Conservation (phyloP, 2,888 invertebrate species). For the Spodoptera littoralis region DNA sequence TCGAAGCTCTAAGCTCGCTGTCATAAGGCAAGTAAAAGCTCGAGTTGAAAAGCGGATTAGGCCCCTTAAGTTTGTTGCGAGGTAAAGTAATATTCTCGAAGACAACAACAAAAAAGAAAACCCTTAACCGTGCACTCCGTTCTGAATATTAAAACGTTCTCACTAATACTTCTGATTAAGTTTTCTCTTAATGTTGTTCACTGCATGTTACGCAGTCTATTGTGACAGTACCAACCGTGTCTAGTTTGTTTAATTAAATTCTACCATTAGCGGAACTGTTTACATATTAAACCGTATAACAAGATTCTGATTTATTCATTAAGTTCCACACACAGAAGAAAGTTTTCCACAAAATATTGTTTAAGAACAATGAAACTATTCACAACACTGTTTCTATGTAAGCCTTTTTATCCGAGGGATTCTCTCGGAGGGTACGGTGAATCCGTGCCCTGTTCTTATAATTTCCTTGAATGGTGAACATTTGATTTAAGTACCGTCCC, state of each 20-base stretch:
- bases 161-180: constrained; percentile 69
- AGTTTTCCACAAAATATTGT: constrained; percentile 53
- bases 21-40: constrained; percentile 85
- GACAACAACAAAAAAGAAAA: constrained; percentile 76
- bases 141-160: constrained; percentile 75
- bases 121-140: constrained; percentile 68
- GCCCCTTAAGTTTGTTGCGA: constrained; percentile 84
- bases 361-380: constrained; percentile 70
- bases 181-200: constrained; percentile 57
- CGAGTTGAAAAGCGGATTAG: constrained; percentile 85
- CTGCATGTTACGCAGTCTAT: constrained; percentile 22
- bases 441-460: constrained; percentile 85
- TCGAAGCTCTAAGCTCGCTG: constrained; percentile 79
- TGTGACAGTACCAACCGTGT: constrained; percentile 1
- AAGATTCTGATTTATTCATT: constrained; percentile 1
- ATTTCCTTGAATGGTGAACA: constrained; percentile 87
- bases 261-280: constrained; percentile 1
- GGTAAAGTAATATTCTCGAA: constrained; percentile 82
- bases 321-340: constrained; percentile 4
- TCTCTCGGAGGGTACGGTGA: constrained; percentile 71
- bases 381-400: constrained; percentile 71
- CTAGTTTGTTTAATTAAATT: constrained; percentile 21
- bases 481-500: constrained; percentile 88
- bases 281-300: not conserved
- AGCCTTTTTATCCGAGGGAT: constrained; percentile 79